Evolutionary conservation across 2,888 invertebrate genomes (phyloP).

Genomic region (Alentia gelatinosa): DNA sequence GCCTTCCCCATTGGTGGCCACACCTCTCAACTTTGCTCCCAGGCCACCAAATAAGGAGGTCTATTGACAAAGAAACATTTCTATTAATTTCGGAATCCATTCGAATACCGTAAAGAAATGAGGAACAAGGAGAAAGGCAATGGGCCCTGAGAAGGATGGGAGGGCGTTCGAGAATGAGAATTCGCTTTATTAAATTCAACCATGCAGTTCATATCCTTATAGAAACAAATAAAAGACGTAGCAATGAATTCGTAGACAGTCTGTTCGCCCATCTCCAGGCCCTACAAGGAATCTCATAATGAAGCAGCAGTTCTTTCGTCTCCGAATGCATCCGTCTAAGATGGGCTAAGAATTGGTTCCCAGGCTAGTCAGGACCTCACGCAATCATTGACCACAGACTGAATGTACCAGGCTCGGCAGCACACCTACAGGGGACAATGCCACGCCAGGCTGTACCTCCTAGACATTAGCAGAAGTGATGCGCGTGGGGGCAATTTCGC

Average conservation of each 20-base stretch:
- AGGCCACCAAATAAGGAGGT: not conserved
- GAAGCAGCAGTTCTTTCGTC: too few relatives aligned
- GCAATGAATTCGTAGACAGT: too few relatives aligned
- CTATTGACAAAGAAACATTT: conserved; percentile 15
- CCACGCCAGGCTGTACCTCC: not conserved
- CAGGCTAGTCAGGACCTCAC: too few relatives aligned
- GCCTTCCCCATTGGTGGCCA: not conserved
- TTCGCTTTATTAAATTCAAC: not conserved
- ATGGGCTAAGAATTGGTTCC: too few relatives aligned
- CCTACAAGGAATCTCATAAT: too few relatives aligned
- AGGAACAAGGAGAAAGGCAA: not conserved
- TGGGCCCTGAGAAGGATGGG: not conserved
- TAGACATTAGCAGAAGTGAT: not conserved
- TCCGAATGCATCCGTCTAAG: too few relatives aligned
- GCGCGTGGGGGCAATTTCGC: not conserved
- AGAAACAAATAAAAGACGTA: not conserved
- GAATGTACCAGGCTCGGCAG: too few relatives aligned
- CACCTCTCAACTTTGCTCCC: not conserved
- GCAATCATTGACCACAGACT: too few relatives aligned
- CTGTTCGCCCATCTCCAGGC: too few relatives aligned
- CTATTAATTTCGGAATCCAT: conserved; percentile 18
- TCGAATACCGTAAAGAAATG: not conserved
- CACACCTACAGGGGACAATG: too few relatives aligned
- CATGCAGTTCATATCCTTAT: not conserved
- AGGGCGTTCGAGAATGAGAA: not conserved